phyloP scores from a whole-genome alignment of 1,140 invertebrate species.

The Brachionus rotundiformis region DNA sequence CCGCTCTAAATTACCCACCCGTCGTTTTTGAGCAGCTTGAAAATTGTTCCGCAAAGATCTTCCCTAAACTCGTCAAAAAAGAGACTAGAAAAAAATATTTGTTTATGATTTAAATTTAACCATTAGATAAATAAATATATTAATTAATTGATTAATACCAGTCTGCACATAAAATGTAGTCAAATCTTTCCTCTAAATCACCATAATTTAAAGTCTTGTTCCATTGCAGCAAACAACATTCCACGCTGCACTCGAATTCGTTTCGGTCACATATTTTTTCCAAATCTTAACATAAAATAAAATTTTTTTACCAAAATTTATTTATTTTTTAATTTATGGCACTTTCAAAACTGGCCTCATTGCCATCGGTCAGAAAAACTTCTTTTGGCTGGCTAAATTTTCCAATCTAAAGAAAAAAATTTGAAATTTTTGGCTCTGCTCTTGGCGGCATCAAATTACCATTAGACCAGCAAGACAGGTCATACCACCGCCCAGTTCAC shows the following conservation, averaged over 20 bases:
- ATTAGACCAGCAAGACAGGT: constrained; percentile 76
- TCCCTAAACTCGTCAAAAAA: constrained; percentile 78
- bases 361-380: constrained; percentile 74
- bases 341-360: constrained; percentile 75
- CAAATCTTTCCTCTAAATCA: constrained; percentile 65
- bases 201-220: constrained; percentile 54
- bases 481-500: constrained; percentile 81
- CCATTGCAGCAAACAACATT: constrained; percentile 56
- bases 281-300: constrained; percentile 69
- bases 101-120: no score
- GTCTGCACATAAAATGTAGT: constrained; percentile 75
- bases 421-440: not conserved
- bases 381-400: constrained; percentile 57
- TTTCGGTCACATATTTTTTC: constrained; percentile 67
- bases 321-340: constrained; percentile 56
- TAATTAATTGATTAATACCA: constrained; percentile 67
- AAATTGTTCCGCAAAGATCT: constrained; percentile 73
- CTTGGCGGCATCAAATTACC: constrained; percentile 67
- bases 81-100: constrained; percentile 64
- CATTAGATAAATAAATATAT: no score
- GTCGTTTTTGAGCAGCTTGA: constrained; percentile 69
- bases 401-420: constrained; percentile 56
- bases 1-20: constrained; percentile 54
- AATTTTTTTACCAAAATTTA: not conserved
- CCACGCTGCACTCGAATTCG: constrained; percentile 40